Base-by-base conservation (phyloP, 2,797 vertebrate species). In the Calcarius lapponicus region DNA sequence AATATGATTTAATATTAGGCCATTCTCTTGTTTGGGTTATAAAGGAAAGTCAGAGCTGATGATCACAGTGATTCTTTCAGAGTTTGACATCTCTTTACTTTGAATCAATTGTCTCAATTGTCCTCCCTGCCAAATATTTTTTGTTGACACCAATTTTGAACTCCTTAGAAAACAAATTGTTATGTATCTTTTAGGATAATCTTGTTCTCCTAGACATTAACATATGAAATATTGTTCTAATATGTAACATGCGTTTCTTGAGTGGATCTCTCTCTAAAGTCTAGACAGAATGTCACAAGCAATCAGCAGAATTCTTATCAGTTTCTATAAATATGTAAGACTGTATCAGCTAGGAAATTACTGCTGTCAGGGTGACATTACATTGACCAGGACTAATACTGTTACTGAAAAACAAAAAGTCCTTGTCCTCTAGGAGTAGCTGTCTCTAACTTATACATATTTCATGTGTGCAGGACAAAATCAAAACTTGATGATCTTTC, bases 301-400 rank as follows among this genome's bases (percentile, higher is more conserved):
- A 96, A 95, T 97, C 96, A 96, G 81, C 56, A 80, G 90, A 96
- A 97, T 97, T 97, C 88, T 93, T 96, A 96, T 97, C 95, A 97
- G 85, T 61, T 93, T 80, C 93, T 96, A 91, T 97, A 97, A 98
- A 97, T 97, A 95, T 9, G 42, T 84, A 95, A 88, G 83, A 45
- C 62, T 71, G 12, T 84, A 88, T 97, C 88, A 96, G 96, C 75
- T 95, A 80, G 96, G 96, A 96, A 97, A 97, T 97, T 94, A 80
- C 72, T 12, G 3, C 81, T 96, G 91, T 96, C 95, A 96, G 74
- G 75, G 80, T 95, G 96, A 96, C 92, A 95, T 95, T 96, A 82
- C 86, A 95, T 48, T 97, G 96, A 92, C 95, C 92, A 88, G 81
- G 78, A 53, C 38, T 96, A 95, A 97, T 96, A 81, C 76, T 95